Evolutionary conservation across 2,797 vertebrate species (phyloP).

Genomic region (Xyrichtys novacula): DNA sequence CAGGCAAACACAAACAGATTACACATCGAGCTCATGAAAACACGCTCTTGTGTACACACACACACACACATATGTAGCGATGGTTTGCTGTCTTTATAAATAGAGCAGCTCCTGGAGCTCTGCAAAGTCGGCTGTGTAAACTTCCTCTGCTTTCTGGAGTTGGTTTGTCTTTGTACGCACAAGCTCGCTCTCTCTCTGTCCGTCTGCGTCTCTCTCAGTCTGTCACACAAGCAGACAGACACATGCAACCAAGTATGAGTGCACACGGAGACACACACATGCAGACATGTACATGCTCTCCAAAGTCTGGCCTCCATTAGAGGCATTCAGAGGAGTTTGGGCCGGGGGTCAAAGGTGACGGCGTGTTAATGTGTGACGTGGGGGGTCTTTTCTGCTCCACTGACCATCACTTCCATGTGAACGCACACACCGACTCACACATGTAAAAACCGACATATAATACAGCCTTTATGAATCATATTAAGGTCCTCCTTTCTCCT

Average conservation of each 20-base stretch:
- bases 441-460: conserved; percentile 7
- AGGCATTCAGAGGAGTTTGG: conserved; percentile 66
- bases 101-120: conserved; percentile 77
- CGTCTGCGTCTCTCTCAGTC: conserved; percentile 17
- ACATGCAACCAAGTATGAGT: conserved; percentile 33
- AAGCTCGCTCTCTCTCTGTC: conserved; percentile 29
- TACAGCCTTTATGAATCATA: conserved; percentile 31
- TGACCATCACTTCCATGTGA: conserved; percentile 71
- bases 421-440: conserved; percentile 5
- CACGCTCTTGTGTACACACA: conserved; percentile 14
- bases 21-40: conserved; percentile 12
- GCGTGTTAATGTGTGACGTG: conserved; percentile 82
- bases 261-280: conserved; percentile 49
- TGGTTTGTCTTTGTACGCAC: conserved; percentile 64
- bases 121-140: conserved; percentile 79
- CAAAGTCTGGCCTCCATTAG: conserved; percentile 82
- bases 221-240: conserved; percentile 30
- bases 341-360: conserved; percentile 76
- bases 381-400: conserved; percentile 81
- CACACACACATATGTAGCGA: conserved; percentile 48
- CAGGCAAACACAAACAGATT: conserved; percentile 44
- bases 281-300: conserved; percentile 40
- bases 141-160: conserved; percentile 78
- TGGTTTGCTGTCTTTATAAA: conserved; percentile 83
- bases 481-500: conserved; percentile 4